Percentiles rank a stretch among this genome's conserved stretches.
Evolutionary conservation across 2,888 invertebrate genomes (phyloP).

Genomic region (Ephialtes manifestator): DNA sequence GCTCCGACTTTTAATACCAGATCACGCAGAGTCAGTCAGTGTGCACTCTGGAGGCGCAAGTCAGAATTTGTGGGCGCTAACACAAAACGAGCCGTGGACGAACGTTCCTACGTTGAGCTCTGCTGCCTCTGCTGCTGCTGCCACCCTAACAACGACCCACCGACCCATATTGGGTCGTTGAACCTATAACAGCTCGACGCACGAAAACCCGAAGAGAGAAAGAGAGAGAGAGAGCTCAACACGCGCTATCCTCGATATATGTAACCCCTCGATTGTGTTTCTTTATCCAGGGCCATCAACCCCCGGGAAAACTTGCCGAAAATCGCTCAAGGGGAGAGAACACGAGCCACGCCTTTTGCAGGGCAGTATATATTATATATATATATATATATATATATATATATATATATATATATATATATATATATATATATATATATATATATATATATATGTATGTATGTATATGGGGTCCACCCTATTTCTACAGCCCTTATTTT

Average conservation of each 20-base stretch:
- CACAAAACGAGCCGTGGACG: not conserved
- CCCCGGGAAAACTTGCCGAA: constrained; percentile 59
- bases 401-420: too few species aligned
- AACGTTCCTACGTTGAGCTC: constrained; percentile 50
- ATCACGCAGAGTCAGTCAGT: constrained; percentile 18
- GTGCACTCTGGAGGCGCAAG: not conserved
- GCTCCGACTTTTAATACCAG: constrained; percentile 26
- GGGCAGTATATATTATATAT: too few species aligned
- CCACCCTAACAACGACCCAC: constrained; percentile 71
- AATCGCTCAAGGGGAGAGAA: constrained; percentile 49
- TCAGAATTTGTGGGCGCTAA: not conserved
- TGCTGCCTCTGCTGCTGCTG: not conserved
- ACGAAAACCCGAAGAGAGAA: constrained; percentile 29
- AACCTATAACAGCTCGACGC: constrained; percentile 51
- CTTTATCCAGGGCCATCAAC: constrained; percentile 45
- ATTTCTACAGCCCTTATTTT: not conserved
- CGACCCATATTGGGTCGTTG: constrained; percentile 76
- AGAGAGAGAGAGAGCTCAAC: constrained; percentile 37
- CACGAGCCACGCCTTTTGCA: constrained; percentile 62
- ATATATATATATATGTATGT: too few species aligned
- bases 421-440: too few species aligned
- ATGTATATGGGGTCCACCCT: not conserved
- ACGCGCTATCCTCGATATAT: constrained; percentile 10
- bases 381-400: too few species aligned
- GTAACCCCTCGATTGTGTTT: constrained; percentile 26